Percentiles rank a stretch among this genome's conserved stretches.
These are phyloP conservation scores for Podarcis siculus DNA, from an alignment of 2,797 vertebrate genomes.

Conservation along the genomic window DNA sequence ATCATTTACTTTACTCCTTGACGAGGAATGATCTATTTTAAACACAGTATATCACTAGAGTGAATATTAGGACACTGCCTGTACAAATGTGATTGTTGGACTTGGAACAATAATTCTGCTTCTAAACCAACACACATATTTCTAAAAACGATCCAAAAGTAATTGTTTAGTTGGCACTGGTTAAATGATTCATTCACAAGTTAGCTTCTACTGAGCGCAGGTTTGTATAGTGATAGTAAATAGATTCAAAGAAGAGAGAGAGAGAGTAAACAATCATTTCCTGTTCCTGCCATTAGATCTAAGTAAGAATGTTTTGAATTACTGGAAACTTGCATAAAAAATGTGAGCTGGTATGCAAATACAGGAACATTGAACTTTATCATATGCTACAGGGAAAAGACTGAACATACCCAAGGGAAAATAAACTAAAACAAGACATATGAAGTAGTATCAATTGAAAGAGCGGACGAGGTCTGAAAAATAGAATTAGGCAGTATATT, in stretches of 20 bases:
- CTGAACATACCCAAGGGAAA: neutral
- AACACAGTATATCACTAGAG: neutral
- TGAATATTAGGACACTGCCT: neutral
- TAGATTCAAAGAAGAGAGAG: neutral
- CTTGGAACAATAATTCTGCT: neutral
- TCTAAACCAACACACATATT: neutral
- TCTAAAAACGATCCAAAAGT: neutral
- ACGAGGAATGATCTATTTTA: neutral
- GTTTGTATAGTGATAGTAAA: neutral
- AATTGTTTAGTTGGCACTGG: neutral
- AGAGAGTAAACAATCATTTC: neutral
- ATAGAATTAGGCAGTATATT: neutral
- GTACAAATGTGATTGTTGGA: neutral
- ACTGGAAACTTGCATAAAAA: slow-evolving; percentile 30
- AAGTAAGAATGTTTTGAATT: slow-evolving; percentile 25
- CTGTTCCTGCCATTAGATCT: slow-evolving; percentile 5
- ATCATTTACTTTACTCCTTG: neutral
- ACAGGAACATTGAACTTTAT: slow-evolving; percentile 12
- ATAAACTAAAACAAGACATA: neutral
- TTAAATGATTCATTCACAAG: neutral
- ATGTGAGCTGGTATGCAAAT: neutral
- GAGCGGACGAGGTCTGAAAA: neutral
- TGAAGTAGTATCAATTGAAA: neutral
- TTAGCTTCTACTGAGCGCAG: neutral
- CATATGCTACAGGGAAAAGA: neutral